A percentile compares a stretch with the other conserved stretches of the same genome.
Evolutionary conservation across 2,888 invertebrate genomes (phyloP).

Genomic region (Melanostoma mellinum): DNA sequence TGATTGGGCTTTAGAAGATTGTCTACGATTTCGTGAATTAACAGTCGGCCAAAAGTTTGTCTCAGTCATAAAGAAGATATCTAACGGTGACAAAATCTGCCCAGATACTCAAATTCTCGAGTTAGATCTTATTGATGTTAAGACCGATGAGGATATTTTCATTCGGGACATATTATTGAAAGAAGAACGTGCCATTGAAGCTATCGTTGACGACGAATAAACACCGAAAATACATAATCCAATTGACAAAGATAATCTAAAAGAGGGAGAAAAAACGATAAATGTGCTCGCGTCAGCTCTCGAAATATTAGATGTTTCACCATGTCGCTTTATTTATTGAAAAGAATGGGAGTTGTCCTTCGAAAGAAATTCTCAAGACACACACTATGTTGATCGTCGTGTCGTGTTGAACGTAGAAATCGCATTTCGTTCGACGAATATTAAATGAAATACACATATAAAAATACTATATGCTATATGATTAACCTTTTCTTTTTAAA

Average conservation of each 20-base stretch:
- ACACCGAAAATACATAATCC: neutral
- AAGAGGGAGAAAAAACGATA: conserved; percentile 37
- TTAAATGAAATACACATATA: conserved; percentile 6
- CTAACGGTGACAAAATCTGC: conserved; percentile 85
- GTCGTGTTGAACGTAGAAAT: conserved; percentile 19
- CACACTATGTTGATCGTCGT: conserved; percentile 27
- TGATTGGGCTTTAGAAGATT: conserved; percentile 85
- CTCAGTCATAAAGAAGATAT: conserved; percentile 86
- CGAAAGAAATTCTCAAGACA: neutral
- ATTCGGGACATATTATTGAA: conserved; percentile 86
- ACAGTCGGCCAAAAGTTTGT: conserved; percentile 88
- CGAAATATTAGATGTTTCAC: conserved; percentile 18
- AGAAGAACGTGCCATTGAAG: conserved; percentile 84
- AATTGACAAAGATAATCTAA: conserved; percentile 17
- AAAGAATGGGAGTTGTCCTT: neutral
- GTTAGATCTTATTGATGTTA: conserved; percentile 88
- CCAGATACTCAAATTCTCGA: conserved; percentile 85
- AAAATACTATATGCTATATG: conserved; percentile 6
- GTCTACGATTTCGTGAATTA: conserved; percentile 87
- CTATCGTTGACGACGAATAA: conserved; percentile 25
- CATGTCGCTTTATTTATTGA: conserved; percentile 10
- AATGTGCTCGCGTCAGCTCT: conserved; percentile 38
- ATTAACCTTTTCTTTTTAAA: conserved; percentile 31
- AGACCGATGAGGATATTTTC: conserved; percentile 86
- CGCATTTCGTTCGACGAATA: conserved; percentile 30